These are phyloP conservation scores for Drosophila ogumai DNA, from an alignment of 1,140 invertebrate genomes.

Conservation along the genomic window DNA sequence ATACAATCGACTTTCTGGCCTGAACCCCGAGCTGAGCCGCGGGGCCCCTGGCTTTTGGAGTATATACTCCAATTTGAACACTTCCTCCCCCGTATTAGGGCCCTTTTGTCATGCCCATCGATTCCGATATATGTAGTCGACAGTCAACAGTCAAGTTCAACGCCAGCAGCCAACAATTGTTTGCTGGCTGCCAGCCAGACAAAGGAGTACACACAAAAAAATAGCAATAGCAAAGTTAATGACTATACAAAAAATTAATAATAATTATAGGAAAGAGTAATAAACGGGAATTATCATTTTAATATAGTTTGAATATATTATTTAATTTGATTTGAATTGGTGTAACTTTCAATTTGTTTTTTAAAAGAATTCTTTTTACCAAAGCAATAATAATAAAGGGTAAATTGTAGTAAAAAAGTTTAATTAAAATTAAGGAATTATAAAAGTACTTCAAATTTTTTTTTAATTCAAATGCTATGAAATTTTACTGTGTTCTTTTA, in stretches of 20 bases:
- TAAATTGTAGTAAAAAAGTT: background rate
- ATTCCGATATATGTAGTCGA: conserved; percentile 64
- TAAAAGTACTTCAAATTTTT: too few species aligned
- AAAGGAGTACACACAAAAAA: conserved; percentile 40
- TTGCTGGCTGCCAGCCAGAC: conserved; percentile 61
- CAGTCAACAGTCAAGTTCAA: conserved; percentile 79
- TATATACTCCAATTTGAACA: conserved; percentile 76
- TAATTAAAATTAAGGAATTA: too few species aligned
- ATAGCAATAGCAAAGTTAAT: background rate
- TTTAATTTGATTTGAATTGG: background rate
- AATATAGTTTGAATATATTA: background rate
- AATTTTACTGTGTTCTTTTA: too few species aligned
- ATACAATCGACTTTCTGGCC: conserved; percentile 50
- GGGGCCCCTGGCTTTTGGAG: conserved; percentile 45
- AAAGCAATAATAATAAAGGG: background rate
- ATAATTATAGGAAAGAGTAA: background rate
- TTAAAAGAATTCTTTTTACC: too few species aligned
- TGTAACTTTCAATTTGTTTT: background rate
- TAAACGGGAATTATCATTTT: too few species aligned
- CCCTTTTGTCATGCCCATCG: conserved; percentile 79
- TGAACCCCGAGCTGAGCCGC: conserved; percentile 14
- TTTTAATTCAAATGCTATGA: too few species aligned
- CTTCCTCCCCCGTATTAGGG: conserved; percentile 78
- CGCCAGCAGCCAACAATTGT: conserved; percentile 75
- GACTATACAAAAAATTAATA: background rate